Conservation (phyloP, 2,113 vertebrate genomes). For the Rhinolophus ferrumequinum region DNA sequence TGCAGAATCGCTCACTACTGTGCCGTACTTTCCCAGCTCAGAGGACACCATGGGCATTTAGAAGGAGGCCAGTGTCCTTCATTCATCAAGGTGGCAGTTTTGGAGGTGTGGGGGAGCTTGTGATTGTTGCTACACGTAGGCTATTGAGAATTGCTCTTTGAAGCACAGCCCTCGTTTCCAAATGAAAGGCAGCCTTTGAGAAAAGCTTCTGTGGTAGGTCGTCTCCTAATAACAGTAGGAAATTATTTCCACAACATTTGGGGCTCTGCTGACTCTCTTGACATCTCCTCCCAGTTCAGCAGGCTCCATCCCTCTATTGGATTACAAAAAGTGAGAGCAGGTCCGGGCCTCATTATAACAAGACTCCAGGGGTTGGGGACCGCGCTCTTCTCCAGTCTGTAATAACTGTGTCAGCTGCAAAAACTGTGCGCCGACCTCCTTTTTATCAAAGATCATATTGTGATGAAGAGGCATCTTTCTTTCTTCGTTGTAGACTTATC, state of each 20-base stretch:
- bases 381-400: slow-evolving; percentile 52
- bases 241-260: slow-evolving; percentile 62
- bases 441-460: slow-evolving; percentile 64
- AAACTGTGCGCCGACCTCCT: slow-evolving; percentile 40
- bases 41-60: rapidly evolving
- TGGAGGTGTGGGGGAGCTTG: rapidly evolving
- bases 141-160: slow-evolving; percentile 16
- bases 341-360: slow-evolving; percentile 77
- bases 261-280: slow-evolving; percentile 68
- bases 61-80: neutral
- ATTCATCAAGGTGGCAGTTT: neutral
- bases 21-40: neutral
- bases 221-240: slow-evolving; percentile 52
- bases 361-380: slow-evolving; percentile 72
- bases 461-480: slow-evolving; percentile 69
- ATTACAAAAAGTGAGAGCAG: slow-evolving; percentile 79
- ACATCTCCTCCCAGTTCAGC: slow-evolving; percentile 78
- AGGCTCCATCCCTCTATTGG: slow-evolving; percentile 59
- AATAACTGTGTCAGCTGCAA: slow-evolving; percentile 65
- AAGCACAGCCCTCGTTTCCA: slow-evolving; percentile 4
- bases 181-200: slow-evolving; percentile 52
- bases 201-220: slow-evolving; percentile 27
- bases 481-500: slow-evolving; percentile 66
- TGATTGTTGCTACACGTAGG: neutral
- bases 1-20: neutral